A percentile compares a stretch with the other conserved stretches of the same genome.
phyloP scores from a whole-genome alignment of 2,797 vertebrate species.

The Coendou prehensilis region DNA sequence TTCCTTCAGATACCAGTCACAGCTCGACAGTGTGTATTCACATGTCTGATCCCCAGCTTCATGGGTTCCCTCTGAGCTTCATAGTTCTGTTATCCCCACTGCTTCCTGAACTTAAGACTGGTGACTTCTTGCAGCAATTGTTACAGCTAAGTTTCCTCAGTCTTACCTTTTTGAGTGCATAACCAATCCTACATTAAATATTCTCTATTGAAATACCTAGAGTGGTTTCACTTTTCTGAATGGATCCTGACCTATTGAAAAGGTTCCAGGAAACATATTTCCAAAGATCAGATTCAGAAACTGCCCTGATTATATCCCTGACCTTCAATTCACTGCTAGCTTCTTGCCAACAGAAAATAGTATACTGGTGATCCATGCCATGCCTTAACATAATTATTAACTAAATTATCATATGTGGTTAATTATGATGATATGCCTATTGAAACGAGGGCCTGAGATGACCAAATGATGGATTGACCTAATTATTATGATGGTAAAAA shows the following conservation, averaged over 20 bases:
- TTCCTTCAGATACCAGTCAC: background rate
- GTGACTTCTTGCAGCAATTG: conserved; percentile 24
- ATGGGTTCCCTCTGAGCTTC: background rate
- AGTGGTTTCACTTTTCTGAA: conserved; percentile 15
- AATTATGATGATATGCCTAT: background rate
- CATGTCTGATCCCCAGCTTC: background rate
- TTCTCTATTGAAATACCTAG: conserved; percentile 36
- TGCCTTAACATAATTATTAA: background rate
- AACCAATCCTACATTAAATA: conserved; percentile 43
- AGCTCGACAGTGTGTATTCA: background rate
- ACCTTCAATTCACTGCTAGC: background rate
- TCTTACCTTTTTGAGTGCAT: conserved; percentile 32
- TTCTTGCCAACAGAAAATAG: conserved; percentile 21
- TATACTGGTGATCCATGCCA: background rate
- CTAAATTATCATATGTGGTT: conserved; percentile 43
- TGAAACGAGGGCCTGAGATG: background rate
- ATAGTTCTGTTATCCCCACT: conserved; percentile 43
- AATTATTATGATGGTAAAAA: conserved; percentile 1
- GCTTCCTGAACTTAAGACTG: background rate
- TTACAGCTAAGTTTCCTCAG: background rate
- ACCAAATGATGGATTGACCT: background rate
- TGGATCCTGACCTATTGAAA: background rate
- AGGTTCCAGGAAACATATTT: conserved; percentile 25
- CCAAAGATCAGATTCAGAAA: conserved; percentile 31
- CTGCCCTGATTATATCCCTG: conserved; percentile 28